Evolutionary conservation across 2,888 invertebrate genomes (phyloP).

Genomic region (Mesoligia furuncula): DNA sequence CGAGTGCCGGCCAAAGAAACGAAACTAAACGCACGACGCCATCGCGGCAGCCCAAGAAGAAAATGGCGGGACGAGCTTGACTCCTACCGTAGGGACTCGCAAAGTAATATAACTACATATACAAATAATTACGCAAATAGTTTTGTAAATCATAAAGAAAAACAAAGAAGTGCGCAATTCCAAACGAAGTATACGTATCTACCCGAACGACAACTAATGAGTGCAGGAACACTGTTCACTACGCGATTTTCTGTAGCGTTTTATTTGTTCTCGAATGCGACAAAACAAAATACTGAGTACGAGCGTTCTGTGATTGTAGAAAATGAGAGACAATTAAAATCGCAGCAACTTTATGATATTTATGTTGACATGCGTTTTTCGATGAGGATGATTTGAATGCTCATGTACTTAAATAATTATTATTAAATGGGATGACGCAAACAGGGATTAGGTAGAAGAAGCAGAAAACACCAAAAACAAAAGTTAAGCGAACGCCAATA

Average conservation of each 20-base stretch:
- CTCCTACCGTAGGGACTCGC: no score
- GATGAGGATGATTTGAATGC: not conserved
- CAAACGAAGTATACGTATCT: conserved; percentile 81
- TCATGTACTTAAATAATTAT: not conserved
- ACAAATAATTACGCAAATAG: not conserved
- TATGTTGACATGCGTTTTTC: not conserved
- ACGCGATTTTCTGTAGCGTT: conserved; percentile 48
- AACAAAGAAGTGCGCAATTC: conserved; percentile 72
- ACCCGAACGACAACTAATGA: conserved; percentile 84
- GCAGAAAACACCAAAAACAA: not conserved
- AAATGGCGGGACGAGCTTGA: no score
- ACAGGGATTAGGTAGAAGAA: not conserved
- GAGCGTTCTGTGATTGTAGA: not conserved
- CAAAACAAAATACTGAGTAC: not conserved
- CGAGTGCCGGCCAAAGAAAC: no score
- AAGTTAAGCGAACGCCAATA: conserved; percentile 28
- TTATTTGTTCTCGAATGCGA: conserved; percentile 6
- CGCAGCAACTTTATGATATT: not conserved
- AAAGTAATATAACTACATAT: not conserved
- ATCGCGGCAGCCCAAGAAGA: no score
- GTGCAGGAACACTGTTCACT: conserved; percentile 69
- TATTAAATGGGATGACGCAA: not conserved
- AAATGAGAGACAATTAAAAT: conserved; percentile 9
- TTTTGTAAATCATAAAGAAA: conserved; percentile 16
- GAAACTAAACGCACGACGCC: no score